Percentiles rank a stretch among this genome's conserved stretches.
Evolutionary conservation across 30 jellyfish, hydroid and myxozoan species (phyloP).

Genomic region (Hydractinia symbiolongicarpus): DNA sequence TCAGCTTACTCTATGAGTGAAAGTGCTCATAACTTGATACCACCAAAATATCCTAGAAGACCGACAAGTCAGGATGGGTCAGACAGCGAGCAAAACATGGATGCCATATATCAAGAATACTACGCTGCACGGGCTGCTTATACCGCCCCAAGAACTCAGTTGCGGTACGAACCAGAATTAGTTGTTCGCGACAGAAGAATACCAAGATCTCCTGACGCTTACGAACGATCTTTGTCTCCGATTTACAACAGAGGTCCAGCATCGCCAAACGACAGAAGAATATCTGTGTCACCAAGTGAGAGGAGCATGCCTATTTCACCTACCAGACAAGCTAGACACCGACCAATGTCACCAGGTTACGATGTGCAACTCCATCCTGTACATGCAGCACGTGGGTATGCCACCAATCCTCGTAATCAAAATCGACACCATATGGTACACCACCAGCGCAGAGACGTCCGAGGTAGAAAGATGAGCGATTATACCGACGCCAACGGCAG

Average conservation of each 20-base stretch:
- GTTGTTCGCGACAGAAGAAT: not conserved
- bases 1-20: slow-evolving; percentile 12
- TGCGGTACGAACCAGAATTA: not conserved
- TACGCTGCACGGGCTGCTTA: not conserved
- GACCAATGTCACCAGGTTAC: slow-evolving; percentile 6
- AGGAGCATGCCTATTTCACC: not conserved
- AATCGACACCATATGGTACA: not conserved
- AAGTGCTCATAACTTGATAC: slow-evolving; percentile 5
- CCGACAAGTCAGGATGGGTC: slow-evolving; percentile 1
- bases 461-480: not conserved
- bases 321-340: slow-evolving; percentile 1
- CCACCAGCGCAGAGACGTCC: not conserved
- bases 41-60: not conserved
- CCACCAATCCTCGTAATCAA: not conserved
- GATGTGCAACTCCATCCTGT: slow-evolving; percentile 4
- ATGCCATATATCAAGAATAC: not conserved
- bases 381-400: slow-evolving; percentile 5
- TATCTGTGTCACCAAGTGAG: not conserved
- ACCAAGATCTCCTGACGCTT: not conserved
- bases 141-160: not conserved
- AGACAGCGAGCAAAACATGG: slow-evolving; percentile 13
- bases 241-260: not conserved
- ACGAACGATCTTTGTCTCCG: not conserved
- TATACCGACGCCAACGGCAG: not conserved
- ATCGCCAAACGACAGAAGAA: not conserved